phyloP scores from a whole-genome alignment of 2,888 invertebrate genomes.

The Acanthosepion pharaonis region DNA sequence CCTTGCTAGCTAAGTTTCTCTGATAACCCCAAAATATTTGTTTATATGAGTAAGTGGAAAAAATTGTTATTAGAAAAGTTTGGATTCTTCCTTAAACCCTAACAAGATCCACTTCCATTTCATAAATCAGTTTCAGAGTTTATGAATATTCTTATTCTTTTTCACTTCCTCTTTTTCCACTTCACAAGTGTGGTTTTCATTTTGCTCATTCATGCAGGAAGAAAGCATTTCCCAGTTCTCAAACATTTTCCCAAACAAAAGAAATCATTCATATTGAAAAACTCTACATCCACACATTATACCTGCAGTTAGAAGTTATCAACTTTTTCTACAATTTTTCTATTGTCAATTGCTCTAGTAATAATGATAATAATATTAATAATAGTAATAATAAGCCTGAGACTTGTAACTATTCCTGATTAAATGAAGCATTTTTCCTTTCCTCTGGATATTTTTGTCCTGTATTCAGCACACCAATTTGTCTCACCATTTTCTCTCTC shows the following conservation, averaged over 20 bases:
- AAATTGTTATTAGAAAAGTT: neutral
- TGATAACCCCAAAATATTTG: too few relatives aligned
- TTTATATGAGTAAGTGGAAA: too few relatives aligned
- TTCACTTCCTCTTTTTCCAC: neutral
- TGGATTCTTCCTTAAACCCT: neutral
- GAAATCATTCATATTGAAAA: neutral
- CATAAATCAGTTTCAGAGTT: neutral
- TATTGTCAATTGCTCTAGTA: neutral
- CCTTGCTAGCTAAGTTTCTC: too few relatives aligned
- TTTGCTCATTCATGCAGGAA: neutral
- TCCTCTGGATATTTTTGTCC: neutral
- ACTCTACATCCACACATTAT: neutral
- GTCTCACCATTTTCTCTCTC: neutral
- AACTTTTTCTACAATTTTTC: too few relatives aligned
- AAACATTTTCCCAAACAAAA: neutral
- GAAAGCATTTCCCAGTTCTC: neutral
- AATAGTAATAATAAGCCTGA: neutral
- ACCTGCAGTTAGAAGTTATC: too few relatives aligned
- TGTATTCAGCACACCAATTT: neutral
- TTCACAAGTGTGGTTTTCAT: too few relatives aligned
- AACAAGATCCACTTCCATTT: neutral
- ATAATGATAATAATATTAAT: neutral
- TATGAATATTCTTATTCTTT: neutral
- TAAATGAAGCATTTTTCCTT: neutral
- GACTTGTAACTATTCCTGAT: neutral